These are phyloP conservation scores for Tetramorium alpestre DNA, from an alignment of 1,140 invertebrate genomes.

Conservation along the genomic window DNA sequence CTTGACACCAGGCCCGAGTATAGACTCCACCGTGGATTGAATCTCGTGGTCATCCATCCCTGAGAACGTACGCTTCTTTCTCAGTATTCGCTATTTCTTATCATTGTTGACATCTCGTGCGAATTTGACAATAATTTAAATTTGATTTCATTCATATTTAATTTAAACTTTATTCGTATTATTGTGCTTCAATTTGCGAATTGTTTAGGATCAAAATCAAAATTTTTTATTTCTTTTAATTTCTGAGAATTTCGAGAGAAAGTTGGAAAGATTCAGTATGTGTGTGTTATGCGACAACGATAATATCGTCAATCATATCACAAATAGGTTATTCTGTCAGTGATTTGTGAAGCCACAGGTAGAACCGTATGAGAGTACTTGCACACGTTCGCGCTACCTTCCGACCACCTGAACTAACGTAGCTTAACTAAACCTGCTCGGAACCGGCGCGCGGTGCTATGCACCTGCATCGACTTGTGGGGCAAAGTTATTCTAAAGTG, in stretches of 20 bases:
- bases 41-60: constrained; percentile 91
- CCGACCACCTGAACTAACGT: constrained; percentile 57
- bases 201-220: not conserved
- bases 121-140: constrained; percentile 62
- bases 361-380: constrained; percentile 51
- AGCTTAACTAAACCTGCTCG: constrained; percentile 36
- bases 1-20: constrained; percentile 91
- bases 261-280: not conserved
- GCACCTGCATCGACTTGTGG: constrained; percentile 52
- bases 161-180: not conserved
- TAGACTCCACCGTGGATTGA: constrained; percentile 91
- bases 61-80: constrained; percentile 53
- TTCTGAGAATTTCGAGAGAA: not conserved
- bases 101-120: constrained; percentile 70
- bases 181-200: not conserved
- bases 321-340: not conserved
- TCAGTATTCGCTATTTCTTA: constrained; percentile 30
- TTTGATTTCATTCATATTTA: not conserved
- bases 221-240: not conserved
- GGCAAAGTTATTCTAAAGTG: not conserved
- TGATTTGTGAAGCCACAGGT: constrained; percentile 28
- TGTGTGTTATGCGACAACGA: not conserved
- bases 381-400: constrained; percentile 39
- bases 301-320: not conserved
- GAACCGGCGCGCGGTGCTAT: not conserved